These are phyloP conservation scores for Pan paniscus DNA, from an alignment of 2,113 vertebrate genomes.

Conservation along the genomic window DNA sequence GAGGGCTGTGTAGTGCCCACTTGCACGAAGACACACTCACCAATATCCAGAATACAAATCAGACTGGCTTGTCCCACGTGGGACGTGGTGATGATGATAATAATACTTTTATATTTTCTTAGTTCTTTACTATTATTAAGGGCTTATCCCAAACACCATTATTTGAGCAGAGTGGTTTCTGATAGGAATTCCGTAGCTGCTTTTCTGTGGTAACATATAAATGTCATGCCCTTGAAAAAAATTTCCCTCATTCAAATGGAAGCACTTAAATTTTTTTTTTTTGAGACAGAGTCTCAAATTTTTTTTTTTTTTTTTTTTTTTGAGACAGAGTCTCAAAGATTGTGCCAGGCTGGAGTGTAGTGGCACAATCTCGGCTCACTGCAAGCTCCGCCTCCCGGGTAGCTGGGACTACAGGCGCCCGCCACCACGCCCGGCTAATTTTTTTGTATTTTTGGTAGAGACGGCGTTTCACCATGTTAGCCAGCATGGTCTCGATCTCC, in stretches of 20 bases:
- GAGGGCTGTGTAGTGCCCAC: not conserved
- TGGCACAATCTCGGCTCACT: too few species aligned
- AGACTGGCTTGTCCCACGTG: not conserved
- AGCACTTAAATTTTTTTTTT: not conserved
- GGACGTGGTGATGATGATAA: not conserved
- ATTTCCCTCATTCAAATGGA: not conserved
- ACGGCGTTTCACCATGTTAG: too few species aligned
- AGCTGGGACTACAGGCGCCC: too few species aligned
- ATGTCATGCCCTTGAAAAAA: not conserved
- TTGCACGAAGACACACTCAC: not conserved
- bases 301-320: too few species aligned
- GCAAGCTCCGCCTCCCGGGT: too few species aligned
- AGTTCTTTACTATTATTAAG: not conserved
- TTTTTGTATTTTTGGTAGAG: too few species aligned
- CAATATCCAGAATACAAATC: not conserved
- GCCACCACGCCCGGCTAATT: too few species aligned
- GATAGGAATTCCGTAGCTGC: not conserved
- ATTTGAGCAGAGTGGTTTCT: slow-evolving; percentile 39
- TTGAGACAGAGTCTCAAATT: too few species aligned
- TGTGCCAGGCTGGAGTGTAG: too few species aligned
- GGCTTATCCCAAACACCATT: not conserved
- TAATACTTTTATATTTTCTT: not conserved
- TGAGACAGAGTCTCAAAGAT: too few species aligned
- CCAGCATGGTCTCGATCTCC: too few species aligned
- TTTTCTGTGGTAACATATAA: not conserved